Evolutionary conservation across 2,113 vertebrate species (phyloP).

Genomic region (Psephotus haematonotus): DNA sequence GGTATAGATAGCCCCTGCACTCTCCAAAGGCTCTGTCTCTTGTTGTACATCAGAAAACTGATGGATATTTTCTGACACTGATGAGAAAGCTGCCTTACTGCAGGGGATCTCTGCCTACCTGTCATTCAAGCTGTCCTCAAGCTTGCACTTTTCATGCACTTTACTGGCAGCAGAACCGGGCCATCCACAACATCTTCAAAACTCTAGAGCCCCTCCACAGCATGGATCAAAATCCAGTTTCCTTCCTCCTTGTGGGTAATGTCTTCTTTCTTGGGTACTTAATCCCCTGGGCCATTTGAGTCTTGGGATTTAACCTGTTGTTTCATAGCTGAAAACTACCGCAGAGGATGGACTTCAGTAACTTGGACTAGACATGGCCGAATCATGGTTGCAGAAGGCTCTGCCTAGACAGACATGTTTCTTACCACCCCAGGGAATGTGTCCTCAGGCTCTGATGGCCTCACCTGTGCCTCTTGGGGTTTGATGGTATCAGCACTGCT

Average conservation of each 20-base stretch:
- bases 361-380: neutral
- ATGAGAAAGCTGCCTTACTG: neutral
- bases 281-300: neutral
- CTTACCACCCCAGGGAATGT: neutral
- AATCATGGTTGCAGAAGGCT: neutral
- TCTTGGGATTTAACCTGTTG: accelerated
- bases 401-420: neutral
- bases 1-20: neutral
- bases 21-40: neutral
- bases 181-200: neutral
- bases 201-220: neutral
- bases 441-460: neutral
- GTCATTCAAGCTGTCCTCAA: neutral
- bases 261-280: neutral
- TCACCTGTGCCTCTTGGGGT: neutral
- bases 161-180: neutral
- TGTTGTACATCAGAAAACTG: neutral
- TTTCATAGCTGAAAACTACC: neutral
- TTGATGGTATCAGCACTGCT: neutral
- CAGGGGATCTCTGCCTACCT: neutral
- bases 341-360: neutral
- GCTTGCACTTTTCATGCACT: accelerated
- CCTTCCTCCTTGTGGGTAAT: neutral
- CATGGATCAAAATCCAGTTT: neutral
- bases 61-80: neutral